Percentiles rank a stretch among this genome's conserved stretches.
phyloP scores from a whole-genome alignment of 2,113 vertebrate species.

The Chionomys nivalis region DNA sequence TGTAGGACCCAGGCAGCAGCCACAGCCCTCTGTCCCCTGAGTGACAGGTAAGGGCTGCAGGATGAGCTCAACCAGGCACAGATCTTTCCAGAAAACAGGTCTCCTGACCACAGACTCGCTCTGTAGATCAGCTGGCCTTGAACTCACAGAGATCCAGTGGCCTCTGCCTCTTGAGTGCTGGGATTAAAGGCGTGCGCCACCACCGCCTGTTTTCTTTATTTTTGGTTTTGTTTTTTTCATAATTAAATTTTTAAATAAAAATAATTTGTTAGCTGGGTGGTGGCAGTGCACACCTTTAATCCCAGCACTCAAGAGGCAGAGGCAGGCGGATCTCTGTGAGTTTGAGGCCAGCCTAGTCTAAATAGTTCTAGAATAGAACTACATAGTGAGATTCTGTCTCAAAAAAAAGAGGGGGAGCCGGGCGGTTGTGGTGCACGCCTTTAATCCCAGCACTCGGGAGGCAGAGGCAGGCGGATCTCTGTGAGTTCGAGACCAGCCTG shows the following conservation, averaged over 20 bases:
- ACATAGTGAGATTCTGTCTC: neutral
- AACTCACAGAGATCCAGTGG: neutral
- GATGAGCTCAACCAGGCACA: neutral
- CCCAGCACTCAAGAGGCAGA: neutral
- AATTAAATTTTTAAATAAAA: neutral
- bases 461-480: too few relatives aligned
- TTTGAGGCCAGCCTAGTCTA: neutral
- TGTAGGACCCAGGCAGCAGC: neutral
- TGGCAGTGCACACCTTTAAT: neutral
- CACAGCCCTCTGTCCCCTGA: neutral
- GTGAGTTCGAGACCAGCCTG: too few relatives aligned
- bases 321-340: neutral
- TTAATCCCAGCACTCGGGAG: too few relatives aligned
- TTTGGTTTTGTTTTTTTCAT: neutral
- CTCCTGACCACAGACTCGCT: neutral
- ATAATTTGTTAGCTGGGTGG: neutral
- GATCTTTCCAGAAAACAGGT: neutral
- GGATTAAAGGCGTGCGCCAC: neutral
- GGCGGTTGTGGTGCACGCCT: too few relatives aligned
- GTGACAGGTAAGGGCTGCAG: neutral
- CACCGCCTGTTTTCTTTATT: rapidly evolving
- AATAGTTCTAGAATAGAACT: neutral
- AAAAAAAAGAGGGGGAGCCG: too few relatives aligned
- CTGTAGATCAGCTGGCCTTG: neutral
- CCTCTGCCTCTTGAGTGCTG: neutral